A percentile compares a stretch with the other conserved stretches of the same genome.
Evolutionary conservation across 2,113 vertebrate species (phyloP).

Genomic region (Grammomys surdaster): DNA sequence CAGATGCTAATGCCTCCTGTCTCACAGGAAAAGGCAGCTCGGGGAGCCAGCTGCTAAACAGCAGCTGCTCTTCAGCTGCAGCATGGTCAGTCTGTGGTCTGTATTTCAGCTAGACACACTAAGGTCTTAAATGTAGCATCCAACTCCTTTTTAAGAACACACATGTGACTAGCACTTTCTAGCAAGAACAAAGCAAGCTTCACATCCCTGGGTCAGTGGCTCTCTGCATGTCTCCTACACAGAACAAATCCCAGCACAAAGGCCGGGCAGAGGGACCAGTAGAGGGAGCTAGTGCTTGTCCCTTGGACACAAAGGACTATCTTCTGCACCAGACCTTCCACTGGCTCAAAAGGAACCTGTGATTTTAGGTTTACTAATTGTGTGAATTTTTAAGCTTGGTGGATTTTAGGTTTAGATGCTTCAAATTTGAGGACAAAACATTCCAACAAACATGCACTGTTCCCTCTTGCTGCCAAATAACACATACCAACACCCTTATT

Average conservation of each 20-base stretch:
- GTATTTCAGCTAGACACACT: background rate
- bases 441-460: background rate
- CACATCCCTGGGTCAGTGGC: background rate
- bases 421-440: too few species aligned
- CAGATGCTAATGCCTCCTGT: background rate
- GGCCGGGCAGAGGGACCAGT: background rate
- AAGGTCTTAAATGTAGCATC: background rate
- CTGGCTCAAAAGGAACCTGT: background rate
- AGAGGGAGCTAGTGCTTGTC: constrained; percentile 14
- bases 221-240: background rate
- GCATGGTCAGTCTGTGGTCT: background rate
- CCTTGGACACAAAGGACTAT: background rate
- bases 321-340: too few species aligned
- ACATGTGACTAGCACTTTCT: background rate
- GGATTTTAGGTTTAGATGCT: background rate
- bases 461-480: background rate
- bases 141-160: background rate
- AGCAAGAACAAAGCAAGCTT: background rate
- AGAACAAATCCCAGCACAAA: background rate
- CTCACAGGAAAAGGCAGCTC: too few species aligned
- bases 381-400: background rate
- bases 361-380: background rate
- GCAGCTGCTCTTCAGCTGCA: background rate
- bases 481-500: background rate
- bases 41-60: background rate